Evolutionary conservation across 2,888 invertebrate species (phyloP), one percentile per base, ranked within the genome.

Genomic region (Pseudeuparius sepicola): DNA sequence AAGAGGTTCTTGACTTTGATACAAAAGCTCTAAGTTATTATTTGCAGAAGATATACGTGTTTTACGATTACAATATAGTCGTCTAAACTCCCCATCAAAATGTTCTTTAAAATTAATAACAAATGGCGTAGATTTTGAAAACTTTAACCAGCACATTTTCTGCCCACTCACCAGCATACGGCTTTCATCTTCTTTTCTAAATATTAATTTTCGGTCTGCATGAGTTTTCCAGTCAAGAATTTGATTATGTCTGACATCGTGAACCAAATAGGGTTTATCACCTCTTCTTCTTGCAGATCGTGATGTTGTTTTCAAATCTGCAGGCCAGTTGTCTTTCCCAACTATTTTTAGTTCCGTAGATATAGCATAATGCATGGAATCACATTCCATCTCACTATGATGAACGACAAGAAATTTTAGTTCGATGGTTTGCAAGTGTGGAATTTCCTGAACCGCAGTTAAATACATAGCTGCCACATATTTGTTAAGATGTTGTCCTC

Each of bases 401-500:
- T 43, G 40, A 14, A 23, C 5, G 24, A 23, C 31, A 4, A 49
- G 27, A 37, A 48, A 49, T 39, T 48, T 47, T 7, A 44, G 34
- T 20, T 49, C 31, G 30, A 49, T 47, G 5, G 26, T 36, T 43
- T 49, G 15, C 3, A 50, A n/a, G 30, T 44, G 38, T 12, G 14
- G 6, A 27, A 47, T 34, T 26, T 35, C 39, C 28, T 46, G 42
- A 11, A 50, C 44, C 18, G 44, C 46, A 29, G 24, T 20, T 25
- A 49, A 25, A 24, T 40, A 46, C 44, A 52, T 49, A 10, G 40
- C 38, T 25, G 43, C 45, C 10, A 50, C 41, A 40, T 34, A 48
- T 32, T 50, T 37, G 26, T 53, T 49, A 4, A 44, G 34, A 17
- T 53, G 48, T 36, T 53, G 52, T n/a, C 52, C 52, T 7, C 43